A percentile compares a stretch with the other conserved stretches of the same genome.
Conservation (phyloP, 53 echinoderm and acorn worm species). For the Luidia sarsii region DNA sequence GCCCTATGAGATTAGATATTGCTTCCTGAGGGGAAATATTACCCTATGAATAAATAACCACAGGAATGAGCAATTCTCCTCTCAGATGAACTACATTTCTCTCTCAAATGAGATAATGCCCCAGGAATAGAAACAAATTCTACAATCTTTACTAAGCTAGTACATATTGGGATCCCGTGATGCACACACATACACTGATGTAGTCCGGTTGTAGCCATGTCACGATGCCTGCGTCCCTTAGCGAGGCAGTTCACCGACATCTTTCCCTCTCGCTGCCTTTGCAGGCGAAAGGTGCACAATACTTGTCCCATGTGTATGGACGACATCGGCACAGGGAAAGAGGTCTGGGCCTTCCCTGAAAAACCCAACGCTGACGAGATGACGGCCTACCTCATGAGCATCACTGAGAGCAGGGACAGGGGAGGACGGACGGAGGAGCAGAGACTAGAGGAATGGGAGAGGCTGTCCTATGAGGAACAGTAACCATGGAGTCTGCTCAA, state of each 20-base stretch:
- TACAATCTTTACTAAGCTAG: too few relatives aligned
- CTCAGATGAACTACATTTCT: too few relatives aligned
- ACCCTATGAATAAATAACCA: too few relatives aligned
- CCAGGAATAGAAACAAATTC: too few relatives aligned
- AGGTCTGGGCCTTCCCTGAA: slow-evolving; percentile 60
- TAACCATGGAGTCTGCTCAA: too few relatives aligned
- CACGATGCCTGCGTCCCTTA: neutral
- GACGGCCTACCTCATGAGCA: slow-evolving; percentile 63
- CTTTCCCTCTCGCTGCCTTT: neutral
- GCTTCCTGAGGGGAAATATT: too few relatives aligned
- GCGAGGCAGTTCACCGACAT: too few relatives aligned
- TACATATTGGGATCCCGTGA: too few relatives aligned
- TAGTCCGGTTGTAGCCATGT: neutral
- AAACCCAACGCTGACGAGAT: slow-evolving; percentile 67
- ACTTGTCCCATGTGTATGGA: slow-evolving; percentile 65
- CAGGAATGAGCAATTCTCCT: too few relatives aligned
- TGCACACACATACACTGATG: neutral
- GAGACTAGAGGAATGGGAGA: slow-evolving; percentile 30
- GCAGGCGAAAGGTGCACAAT: slow-evolving; percentile 56
- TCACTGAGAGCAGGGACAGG: slow-evolving; percentile 33
- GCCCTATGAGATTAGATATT: too few relatives aligned
- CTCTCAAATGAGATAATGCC: too few relatives aligned
- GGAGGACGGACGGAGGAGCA: neutral
- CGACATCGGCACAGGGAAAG: slow-evolving; percentile 49
- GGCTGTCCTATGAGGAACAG: too few relatives aligned